phyloP scores from a whole-genome alignment of 2,113 vertebrate genomes.

The Anoplopoma fimbria region DNA sequence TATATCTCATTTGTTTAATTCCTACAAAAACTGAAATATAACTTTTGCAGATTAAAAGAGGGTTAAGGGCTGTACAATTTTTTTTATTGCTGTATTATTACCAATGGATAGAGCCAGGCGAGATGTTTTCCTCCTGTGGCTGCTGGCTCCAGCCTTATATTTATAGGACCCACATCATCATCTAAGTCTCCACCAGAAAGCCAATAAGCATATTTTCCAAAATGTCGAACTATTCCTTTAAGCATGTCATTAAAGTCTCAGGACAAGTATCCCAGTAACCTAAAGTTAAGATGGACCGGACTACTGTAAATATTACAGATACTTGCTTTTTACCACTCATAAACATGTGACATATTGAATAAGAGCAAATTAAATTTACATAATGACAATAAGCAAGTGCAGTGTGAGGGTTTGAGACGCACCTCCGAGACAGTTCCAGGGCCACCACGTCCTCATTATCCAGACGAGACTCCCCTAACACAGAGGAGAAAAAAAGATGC shows the following conservation, averaged over 20 bases:
- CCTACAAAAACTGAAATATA: background rate
- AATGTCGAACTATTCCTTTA: background rate
- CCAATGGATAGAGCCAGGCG: too few species aligned
- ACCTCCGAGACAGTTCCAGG: slow-evolving; percentile 86
- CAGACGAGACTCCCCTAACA: slow-evolving; percentile 81
- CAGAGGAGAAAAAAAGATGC: slow-evolving; percentile 54
- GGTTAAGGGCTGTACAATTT: background rate
- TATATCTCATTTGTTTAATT: background rate
- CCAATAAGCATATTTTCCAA: background rate
- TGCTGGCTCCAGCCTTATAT: too few species aligned
- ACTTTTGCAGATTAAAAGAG: background rate
- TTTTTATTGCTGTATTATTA: too few species aligned
- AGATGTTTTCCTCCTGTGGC: background rate
- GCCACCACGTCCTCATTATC: slow-evolving; percentile 79
- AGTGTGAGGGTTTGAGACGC: slow-evolving; percentile 30
- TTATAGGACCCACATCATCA: too few species aligned
- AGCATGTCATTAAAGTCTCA: background rate
- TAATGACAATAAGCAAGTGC: background rate
- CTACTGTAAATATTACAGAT: background rate
- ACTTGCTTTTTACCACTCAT: background rate
- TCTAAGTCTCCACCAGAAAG: background rate
- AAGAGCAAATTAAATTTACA: too few species aligned
- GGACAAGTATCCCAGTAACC: background rate
- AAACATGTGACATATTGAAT: background rate
- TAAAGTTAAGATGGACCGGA: background rate